Evolutionary conservation across 2,888 invertebrate species (phyloP).

Genomic region (Chesias legatella): DNA sequence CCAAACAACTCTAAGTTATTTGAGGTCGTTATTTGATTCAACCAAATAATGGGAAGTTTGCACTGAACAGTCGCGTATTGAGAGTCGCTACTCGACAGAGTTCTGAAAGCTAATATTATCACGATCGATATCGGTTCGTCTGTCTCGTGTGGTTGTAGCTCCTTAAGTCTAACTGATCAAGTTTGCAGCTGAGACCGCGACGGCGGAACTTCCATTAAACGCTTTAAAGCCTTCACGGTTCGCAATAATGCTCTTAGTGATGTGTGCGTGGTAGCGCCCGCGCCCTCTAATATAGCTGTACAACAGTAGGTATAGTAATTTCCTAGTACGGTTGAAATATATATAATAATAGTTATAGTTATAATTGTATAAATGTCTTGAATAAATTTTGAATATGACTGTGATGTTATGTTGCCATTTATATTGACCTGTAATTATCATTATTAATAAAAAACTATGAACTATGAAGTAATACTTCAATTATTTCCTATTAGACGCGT

Average conservation of each 20-base stretch:
- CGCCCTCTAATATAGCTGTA: not conserved
- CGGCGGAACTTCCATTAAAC: conserved; percentile 10
- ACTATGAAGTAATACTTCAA: too few relatives aligned
- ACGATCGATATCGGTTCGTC: conserved; percentile 10
- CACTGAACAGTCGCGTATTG: not conserved
- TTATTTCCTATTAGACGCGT: too few relatives aligned
- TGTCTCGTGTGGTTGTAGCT: conserved; percentile 2
- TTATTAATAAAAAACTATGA: too few relatives aligned
- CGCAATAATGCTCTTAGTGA: conserved; percentile 1
- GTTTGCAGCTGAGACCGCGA: conserved; percentile 12
- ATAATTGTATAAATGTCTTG: too few relatives aligned
- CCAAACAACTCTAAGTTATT: conserved; percentile 1
- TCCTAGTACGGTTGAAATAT: too few relatives aligned
- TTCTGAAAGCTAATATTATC: conserved; percentile 4
- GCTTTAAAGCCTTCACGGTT: conserved; percentile 5
- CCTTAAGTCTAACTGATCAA: conserved; percentile 12
- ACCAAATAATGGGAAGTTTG: not conserved
- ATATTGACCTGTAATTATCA: too few relatives aligned
- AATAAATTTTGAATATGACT: too few relatives aligned
- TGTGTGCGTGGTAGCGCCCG: not conserved
- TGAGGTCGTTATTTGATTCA: conserved; percentile 1
- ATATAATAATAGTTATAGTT: too few relatives aligned
- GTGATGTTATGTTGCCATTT: too few relatives aligned
- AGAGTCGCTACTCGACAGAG: not conserved
- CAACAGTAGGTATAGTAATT: too few relatives aligned